Base-by-base conservation (phyloP, 2,113 vertebrate genomes). In the Hippocampus guttulatus region DNA sequence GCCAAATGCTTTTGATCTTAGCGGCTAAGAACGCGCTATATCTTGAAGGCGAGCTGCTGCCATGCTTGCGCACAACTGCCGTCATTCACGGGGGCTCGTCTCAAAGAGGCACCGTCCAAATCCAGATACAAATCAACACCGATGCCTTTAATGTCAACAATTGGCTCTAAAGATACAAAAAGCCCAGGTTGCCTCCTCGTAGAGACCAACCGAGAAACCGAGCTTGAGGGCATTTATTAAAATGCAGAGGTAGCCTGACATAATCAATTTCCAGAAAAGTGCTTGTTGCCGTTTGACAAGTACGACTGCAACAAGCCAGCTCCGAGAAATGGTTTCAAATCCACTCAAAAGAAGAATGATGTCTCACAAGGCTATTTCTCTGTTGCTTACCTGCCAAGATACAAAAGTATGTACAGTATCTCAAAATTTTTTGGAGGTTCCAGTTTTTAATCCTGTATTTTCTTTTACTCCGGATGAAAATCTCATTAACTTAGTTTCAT, bases 21-120 rank as follows among this genome's bases (percentile, higher is more conserved):
- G 85, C 93, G 91, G 93, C 92, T 93, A 90, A 92, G 90, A 92
- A 91, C 87, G 77, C 87, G 87, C 81, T 87, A 90, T 90, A 92
- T 89, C 84, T 92, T 91, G 80, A 84, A 14, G 51, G 82, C 70
- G 82, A 76, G 88, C 64, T 27, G 62, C 81, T 71, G 77, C 79
- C 77, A 75, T 83, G 72, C 80, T 77, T 60, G 76, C 58, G 65
- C 27, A 47, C 21, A 55, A 55, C n/a, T n/a, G 21, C 21, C 21
- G 9, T n/a, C 52, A 20, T 38, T 69, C 20, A 2, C 15, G 43
- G 52, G 61, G 66, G 25, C 3, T 25, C 73, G 65, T 75, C 54
- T 65, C 21, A 16, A 14, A 65, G 64, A 65, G 64, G 21, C 21
- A 63, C 10, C 30, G 9, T 40, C 20, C 15, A 57, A 69, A 75